Evolutionary conservation across 2,113 vertebrate species (phyloP).

Genomic region (Pao palembangensis): DNA sequence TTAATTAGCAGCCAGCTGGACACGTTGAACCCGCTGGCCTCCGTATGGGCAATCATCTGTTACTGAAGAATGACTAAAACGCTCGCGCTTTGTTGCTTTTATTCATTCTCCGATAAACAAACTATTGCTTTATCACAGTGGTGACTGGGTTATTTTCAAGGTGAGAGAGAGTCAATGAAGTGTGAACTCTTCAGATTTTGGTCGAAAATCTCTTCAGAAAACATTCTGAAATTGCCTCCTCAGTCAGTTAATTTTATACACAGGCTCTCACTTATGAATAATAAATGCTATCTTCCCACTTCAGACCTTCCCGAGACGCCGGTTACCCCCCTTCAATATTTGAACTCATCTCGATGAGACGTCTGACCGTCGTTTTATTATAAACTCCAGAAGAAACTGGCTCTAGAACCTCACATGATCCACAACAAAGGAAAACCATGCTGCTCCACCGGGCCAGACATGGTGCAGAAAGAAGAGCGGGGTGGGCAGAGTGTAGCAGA

Average conservation of each 20-base stretch:
- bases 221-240: background rate
- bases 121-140: background rate
- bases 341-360: background rate
- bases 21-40: too few relatives aligned
- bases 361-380: conserved; percentile 6
- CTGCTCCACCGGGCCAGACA: conserved; percentile 37
- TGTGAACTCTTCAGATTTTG: background rate
- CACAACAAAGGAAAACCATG: conserved; percentile 18
- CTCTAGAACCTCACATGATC: conserved; percentile 26
- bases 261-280: conserved; percentile 12
- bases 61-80: too few relatives aligned
- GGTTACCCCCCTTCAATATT: conserved; percentile 10
- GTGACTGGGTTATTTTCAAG: too few relatives aligned
- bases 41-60: too few relatives aligned
- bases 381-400: background rate
- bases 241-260: background rate
- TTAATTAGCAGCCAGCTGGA: too few relatives aligned
- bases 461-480: conserved; percentile 60
- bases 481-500: conserved; percentile 39
- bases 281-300: conserved; percentile 1
- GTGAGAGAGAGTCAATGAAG: background rate
- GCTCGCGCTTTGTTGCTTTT: background rate
- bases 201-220: background rate
- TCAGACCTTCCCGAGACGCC: background rate
- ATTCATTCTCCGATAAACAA: background rate